Conservation (phyloP, 2,797 vertebrate genomes). For the Cryptoblepharus egeriae region DNA sequence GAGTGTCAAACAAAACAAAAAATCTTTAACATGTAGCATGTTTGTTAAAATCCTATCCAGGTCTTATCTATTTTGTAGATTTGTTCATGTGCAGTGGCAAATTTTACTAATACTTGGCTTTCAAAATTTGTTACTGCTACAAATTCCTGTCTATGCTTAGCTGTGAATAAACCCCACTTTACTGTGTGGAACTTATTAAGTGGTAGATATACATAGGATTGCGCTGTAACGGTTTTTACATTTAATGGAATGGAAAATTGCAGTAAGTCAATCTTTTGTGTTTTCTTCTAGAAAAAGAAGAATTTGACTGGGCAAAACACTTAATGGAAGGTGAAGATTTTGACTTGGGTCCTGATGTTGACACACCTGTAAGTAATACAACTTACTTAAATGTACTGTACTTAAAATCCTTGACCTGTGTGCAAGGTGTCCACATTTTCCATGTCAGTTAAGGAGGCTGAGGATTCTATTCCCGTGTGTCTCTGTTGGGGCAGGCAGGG, state of each 20-base stretch:
- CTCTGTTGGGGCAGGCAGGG: too few species aligned
- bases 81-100: neutral
- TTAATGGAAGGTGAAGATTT: slow-evolving; percentile 93
- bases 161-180: too few species aligned
- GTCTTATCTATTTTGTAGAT: neutral
- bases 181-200: too few species aligned
- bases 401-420: too few species aligned
- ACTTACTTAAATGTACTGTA: too few species aligned
- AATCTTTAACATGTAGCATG: neutral
- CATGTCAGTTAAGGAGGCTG: too few species aligned
- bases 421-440: too few species aligned
- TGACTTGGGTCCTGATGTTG: slow-evolving; percentile 81
- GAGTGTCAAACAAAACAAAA: too few species aligned
- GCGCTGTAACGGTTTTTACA: too few species aligned
- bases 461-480: too few species aligned
- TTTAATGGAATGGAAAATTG: neutral
- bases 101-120: neutral
- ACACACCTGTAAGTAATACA: slow-evolving; percentile 89
- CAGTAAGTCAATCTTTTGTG: neutral
- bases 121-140: neutral
- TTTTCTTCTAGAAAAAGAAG: slow-evolving; percentile 85
- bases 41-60: neutral
- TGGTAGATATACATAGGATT: too few species aligned
- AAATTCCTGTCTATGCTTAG: neutral
- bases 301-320: slow-evolving; percentile 94